phyloP scores from a whole-genome alignment of 2,113 vertebrate genomes.

The Chaetorhynchus papuensis region DNA sequence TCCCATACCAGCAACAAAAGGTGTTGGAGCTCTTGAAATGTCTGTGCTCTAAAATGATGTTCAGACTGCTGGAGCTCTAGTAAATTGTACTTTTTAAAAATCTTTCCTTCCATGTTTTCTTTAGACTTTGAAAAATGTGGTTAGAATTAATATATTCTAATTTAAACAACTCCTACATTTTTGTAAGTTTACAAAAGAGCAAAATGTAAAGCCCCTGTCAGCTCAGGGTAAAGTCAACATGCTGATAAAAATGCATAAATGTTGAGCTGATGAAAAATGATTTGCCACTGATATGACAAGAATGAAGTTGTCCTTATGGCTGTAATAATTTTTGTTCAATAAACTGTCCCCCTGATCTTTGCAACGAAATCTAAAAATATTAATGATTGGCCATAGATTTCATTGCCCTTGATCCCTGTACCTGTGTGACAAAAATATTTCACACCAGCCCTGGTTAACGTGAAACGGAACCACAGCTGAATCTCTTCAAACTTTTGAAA shows the following conservation, averaged over 20 bases:
- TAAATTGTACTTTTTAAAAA: not conserved
- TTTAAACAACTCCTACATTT: not conserved
- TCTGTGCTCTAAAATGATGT: not conserved
- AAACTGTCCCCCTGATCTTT: not conserved
- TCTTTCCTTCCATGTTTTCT: not conserved
- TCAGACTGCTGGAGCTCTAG: not conserved
- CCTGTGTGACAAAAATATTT: not conserved
- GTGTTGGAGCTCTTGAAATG: not conserved
- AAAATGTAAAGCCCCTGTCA: not conserved
- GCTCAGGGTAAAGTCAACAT: accelerated
- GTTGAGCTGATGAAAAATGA: not conserved
- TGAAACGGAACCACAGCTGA: not conserved
- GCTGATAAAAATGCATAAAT: not conserved
- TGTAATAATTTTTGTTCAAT: not conserved
- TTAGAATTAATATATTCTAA: not conserved
- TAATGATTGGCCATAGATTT: not conserved
- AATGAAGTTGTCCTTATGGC: not conserved
- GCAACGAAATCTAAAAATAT: not conserved
- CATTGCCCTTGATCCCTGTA: not conserved
- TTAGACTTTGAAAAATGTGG: not conserved
- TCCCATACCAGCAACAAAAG: not conserved
- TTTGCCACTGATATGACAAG: not conserved
- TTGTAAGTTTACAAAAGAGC: not conserved
- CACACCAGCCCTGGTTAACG: not conserved
- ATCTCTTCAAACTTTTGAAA: not conserved